A percentile compares a stretch with the other conserved stretches of the same genome.
These are phyloP conservation scores for Ennomos fuscantarius DNA, from an alignment of 2,888 invertebrate genomes.

Conservation along the genomic window DNA sequence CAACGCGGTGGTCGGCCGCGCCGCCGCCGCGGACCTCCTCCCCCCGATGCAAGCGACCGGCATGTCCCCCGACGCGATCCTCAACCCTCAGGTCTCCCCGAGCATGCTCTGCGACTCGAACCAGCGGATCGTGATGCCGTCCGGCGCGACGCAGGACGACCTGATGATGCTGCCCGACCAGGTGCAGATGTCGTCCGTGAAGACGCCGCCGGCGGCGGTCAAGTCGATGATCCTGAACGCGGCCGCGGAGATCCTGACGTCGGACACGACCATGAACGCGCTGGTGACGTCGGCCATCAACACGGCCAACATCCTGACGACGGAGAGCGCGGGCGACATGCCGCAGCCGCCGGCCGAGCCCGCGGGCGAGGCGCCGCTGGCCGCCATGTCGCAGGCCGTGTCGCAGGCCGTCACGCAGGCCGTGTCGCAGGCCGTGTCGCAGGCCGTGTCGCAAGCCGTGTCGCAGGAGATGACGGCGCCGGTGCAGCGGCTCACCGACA, in stretches of 20 bases:
- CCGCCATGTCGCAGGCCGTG: slow-evolving; percentile 81
- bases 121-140: slow-evolving; percentile 55
- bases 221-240: slow-evolving; percentile 92
- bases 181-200: slow-evolving; percentile 72
- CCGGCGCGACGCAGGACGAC: slow-evolving; percentile 59
- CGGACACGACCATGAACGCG: slow-evolving; percentile 85
- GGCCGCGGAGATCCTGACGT: slow-evolving; percentile 89
- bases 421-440: slow-evolving; percentile 77
- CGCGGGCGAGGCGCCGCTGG: slow-evolving; percentile 67
- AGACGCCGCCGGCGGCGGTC: slow-evolving; percentile 86
- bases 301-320: slow-evolving; percentile 76
- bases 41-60: slow-evolving; percentile 61
- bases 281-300: slow-evolving; percentile 83
- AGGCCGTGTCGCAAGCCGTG: slow-evolving; percentile 79
- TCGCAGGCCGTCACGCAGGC: slow-evolving; percentile 80
- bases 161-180: slow-evolving; percentile 73
- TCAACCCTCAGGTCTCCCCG: slow-evolving; percentile 86
- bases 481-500: slow-evolving; percentile 90
- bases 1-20: slow-evolving; percentile 61
- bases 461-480: slow-evolving; percentile 85
- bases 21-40: slow-evolving; percentile 64
- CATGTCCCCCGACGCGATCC: slow-evolving; percentile 85
- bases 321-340: slow-evolving; percentile 58
- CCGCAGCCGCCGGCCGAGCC: slow-evolving; percentile 61
- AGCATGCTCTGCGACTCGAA: slow-evolving; percentile 77